Evolutionary conservation across 2,797 vertebrate genomes (phyloP), one percentile per base, ranked within the genome.

Genomic region (Leucoraja ocellata): DNA sequence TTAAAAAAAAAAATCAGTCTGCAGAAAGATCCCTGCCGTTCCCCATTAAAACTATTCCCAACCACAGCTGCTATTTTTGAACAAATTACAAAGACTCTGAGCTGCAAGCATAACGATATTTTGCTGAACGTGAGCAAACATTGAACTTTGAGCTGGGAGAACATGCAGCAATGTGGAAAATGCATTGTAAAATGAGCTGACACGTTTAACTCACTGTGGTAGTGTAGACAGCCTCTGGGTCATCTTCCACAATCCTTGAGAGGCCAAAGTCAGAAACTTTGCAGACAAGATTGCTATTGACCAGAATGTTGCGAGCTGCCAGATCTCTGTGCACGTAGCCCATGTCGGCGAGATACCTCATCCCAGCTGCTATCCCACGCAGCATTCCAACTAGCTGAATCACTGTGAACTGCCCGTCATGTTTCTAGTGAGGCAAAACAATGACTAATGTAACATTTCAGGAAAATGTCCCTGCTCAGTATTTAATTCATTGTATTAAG

Each of bases 241-340:
- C 99, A 93, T 99, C 98, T 96, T 99, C 99, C 95, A 99, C 98
- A 96, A 99, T 98, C 96, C 98, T 97, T 93, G 98, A 99, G 95
- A 99, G 97, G 94, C 98, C 99, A 93, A 99, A 99, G 96, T 99
- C 98, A n/a, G 98, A 99, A 94, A 99, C 99, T 97, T 99, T 99
- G 95, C 99, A 99, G 94, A 99, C 98, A 91, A 99, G 98, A 95
- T 99, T 99, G 96, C 99, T 99, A 97, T 99, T 99, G 97, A 99
- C 98, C 93, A 99, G 98, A 96, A 99, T 98, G 96, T 99, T 99
- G 83, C 98, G 97, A 1, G 98, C 98, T 5, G 98, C 99, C 94
- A 99, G 98, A 95, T 99, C 98, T 94, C 98, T 97, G 96, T 99
- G 99, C 95, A 99, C 98, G 3, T 99, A 99, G 96, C 98, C 98